phyloP scores from a whole-genome alignment of 2,113 vertebrate genomes.

The Zootoca vivipara region DNA sequence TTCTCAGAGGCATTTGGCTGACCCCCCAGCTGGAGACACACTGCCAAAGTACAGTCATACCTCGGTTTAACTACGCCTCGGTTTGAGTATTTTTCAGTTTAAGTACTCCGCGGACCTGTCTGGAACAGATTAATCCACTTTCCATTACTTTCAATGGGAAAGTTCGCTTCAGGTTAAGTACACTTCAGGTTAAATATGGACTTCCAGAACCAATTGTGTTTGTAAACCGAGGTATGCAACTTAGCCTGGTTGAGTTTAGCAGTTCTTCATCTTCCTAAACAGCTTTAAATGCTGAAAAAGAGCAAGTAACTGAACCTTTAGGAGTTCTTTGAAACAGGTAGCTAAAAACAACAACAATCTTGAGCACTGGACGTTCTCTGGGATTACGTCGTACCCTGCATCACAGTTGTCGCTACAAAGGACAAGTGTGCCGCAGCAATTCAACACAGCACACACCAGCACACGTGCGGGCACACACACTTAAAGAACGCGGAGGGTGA shows the following conservation, averaged over 20 bases:
- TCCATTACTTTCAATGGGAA: no score
- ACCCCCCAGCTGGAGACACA: not conserved
- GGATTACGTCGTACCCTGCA: not conserved
- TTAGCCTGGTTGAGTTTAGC: not conserved
- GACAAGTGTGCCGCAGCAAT: not conserved
- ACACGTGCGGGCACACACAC: not conserved
- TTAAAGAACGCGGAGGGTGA: not conserved
- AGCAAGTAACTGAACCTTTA: not conserved
- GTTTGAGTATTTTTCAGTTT: no score
- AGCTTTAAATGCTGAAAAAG: not conserved
- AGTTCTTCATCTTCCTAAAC: not conserved
- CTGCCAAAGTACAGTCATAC: no score
- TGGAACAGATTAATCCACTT: no score
- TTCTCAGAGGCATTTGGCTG: not conserved
- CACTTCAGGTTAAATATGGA: no score
- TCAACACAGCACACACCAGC: not conserved
- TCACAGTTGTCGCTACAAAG: slow-evolving; percentile 54
- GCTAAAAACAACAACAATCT: not conserved
- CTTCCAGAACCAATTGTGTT: no score
- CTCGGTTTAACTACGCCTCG: no score
- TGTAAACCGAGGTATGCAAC: no score
- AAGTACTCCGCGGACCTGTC: no score
- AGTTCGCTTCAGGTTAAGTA: no score
- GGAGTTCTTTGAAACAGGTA: not conserved
- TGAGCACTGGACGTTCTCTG: not conserved